Conservation (phyloP, 2,797 vertebrate genomes). For the Leptatherina wallacei region DNA sequence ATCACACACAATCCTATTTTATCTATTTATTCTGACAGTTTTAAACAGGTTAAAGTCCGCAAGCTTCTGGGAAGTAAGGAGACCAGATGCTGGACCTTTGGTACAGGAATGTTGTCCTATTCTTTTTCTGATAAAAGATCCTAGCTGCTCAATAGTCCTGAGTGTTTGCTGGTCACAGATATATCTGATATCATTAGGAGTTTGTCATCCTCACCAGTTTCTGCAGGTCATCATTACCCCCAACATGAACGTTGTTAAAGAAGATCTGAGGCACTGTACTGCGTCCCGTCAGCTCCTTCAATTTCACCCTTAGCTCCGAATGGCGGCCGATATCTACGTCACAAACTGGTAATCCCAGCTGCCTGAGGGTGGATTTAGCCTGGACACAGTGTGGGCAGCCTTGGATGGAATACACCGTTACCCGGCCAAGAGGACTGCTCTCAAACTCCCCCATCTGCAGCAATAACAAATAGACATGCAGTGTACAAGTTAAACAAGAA, state of each 20-base stretch:
- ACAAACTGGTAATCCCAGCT: slow-evolving; percentile 72
- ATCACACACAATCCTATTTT: background rate
- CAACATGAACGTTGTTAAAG: slow-evolving; percentile 81
- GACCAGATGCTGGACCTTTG: background rate
- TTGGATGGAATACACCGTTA: slow-evolving; percentile 82
- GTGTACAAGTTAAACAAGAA: background rate
- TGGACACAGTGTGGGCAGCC: slow-evolving; percentile 82
- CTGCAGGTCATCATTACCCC: slow-evolving; percentile 79
- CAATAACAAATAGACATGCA: slow-evolving; percentile 11
- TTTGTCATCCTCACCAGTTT: slow-evolving; percentile 74
- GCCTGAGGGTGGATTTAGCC: slow-evolving; percentile 75
- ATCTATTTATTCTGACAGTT: background rate
- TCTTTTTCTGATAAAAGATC: background rate
- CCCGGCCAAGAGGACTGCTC: slow-evolving; percentile 63
- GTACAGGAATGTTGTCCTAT: background rate
- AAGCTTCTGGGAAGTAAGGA: background rate
- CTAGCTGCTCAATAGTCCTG: background rate
- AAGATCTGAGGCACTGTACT: slow-evolving; percentile 84
- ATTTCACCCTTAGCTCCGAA: slow-evolving; percentile 63
- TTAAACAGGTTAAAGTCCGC: background rate
- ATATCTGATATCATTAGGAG: background rate
- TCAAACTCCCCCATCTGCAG: slow-evolving; percentile 75
- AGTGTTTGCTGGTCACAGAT: background rate
- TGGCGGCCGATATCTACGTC: slow-evolving; percentile 79
- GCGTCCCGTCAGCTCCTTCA: slow-evolving; percentile 79